Evolutionary conservation across 2,113 vertebrate species (phyloP), one percentile per base, ranked within the genome.

Genomic region (Dicrurus megarhynchus): DNA sequence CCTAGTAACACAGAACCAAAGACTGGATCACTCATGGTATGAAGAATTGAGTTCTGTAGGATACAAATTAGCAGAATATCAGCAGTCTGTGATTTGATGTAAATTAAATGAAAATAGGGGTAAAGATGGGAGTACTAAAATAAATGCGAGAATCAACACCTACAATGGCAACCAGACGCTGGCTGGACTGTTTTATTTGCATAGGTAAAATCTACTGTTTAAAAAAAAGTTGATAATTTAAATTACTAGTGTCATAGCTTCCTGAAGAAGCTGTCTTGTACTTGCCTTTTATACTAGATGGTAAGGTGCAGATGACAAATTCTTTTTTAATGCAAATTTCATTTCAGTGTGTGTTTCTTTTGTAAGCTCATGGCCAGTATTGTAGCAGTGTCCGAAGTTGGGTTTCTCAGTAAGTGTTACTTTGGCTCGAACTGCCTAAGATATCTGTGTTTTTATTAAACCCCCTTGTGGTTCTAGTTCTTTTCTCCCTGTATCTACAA

Each of bases 371-470:
- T 15, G 42, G 61, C 16, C 28, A 22, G 12, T 33, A 56, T 20
- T 50, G 19, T 59, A 59, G 32, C 9, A 28, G 13, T 60, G 7
- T 67, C 52, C 4, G 23, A 50, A 67, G 47, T 4, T 57, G 21
- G 7, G 7, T 17, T 47, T 75, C 17, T 67, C 46, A n/a, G 24
- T 84, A 27, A 68, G 15, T 24, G 8, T 35, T 64, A 24, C 8
- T 84, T 65, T 9, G 7, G 8, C n/a, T 84, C 28, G 53, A 59
- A n/a, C 24, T 0, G 0, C 17, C 3, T 15, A 17, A 60, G 33
- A 5, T 64, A 39, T 0, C 35, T 64, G 1, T 67, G 27, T 47
- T 44, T 49, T 70, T 68, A 61, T 33, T 44, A 67, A 87, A 68
- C 2, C 6, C 28, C 11, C 4, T 42, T 80, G 30, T 64, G 42